Percentiles rank a stretch among this genome's conserved stretches.
These are phyloP conservation scores for Orthosia incerta DNA, from an alignment of 2,888 invertebrate genomes.

Conservation along the genomic window DNA sequence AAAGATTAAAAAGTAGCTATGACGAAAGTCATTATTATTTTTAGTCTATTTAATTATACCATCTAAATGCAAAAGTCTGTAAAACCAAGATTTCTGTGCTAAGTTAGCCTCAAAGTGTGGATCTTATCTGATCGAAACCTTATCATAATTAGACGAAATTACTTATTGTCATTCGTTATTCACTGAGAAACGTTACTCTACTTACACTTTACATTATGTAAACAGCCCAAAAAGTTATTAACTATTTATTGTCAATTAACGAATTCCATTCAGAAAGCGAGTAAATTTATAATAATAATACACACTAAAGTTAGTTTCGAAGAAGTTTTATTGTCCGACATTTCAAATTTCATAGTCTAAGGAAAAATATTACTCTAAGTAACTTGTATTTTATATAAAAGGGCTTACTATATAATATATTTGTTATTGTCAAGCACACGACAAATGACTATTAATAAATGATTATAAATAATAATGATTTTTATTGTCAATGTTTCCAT, in stretches of 20 bases:
- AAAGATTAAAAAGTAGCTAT: background rate
- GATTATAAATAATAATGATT: slow-evolving; percentile 41
- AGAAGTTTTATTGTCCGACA: slow-evolving; percentile 61
- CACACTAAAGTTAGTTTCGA: slow-evolving; percentile 53
- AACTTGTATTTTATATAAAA: slow-evolving; percentile 51
- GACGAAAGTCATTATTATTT: background rate
- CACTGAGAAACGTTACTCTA: slow-evolving; percentile 59
- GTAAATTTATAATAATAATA: slow-evolving; percentile 55
- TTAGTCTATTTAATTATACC: background rate
- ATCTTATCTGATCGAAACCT: slow-evolving; percentile 29
- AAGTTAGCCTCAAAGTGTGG: background rate
- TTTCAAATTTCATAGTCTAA: slow-evolving; percentile 52
- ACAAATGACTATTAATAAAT: slow-evolving; percentile 50
- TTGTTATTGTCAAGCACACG: slow-evolving; percentile 67
- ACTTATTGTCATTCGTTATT: slow-evolving; percentile 73
- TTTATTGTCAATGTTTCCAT: slow-evolving; percentile 79
- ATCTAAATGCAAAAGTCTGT: background rate
- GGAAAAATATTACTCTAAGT: slow-evolving; percentile 45
- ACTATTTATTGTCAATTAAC: slow-evolving; percentile 66
- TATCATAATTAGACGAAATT: slow-evolving; percentile 68
- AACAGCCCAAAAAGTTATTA: slow-evolving; percentile 74
- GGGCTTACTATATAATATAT: slow-evolving; percentile 51
- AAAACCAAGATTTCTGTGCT: background rate
- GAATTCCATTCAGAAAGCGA: slow-evolving; percentile 65
- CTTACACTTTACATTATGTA: slow-evolving; percentile 67